Percentiles rank a stretch among this genome's conserved stretches.
phyloP scores from a whole-genome alignment of 2,888 invertebrate genomes.

The Falcaria lacertinaria region DNA sequence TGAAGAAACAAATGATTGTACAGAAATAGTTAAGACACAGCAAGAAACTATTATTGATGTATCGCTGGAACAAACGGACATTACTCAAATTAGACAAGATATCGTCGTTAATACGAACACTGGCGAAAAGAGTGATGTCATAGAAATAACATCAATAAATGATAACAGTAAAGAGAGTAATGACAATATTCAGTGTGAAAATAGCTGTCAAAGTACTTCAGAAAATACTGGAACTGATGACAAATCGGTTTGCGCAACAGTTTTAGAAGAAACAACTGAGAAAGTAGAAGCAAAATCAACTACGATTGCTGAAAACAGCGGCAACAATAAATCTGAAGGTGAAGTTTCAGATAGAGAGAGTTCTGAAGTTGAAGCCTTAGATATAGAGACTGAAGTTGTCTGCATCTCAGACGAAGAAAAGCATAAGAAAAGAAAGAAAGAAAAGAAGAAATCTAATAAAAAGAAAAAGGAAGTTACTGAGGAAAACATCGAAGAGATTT shows the following conservation, averaged over 20 bases:
- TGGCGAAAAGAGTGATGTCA: conserved; percentile 9
- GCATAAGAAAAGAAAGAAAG: conserved; percentile 58
- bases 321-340: conserved; percentile 51
- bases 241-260: background rate
- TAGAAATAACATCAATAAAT: conserved; percentile 13
- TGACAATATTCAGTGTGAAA: too few relatives aligned
- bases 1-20: background rate
- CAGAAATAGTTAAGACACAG: too few relatives aligned
- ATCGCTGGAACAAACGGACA: background rate
- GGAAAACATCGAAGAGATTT: conserved; percentile 30
- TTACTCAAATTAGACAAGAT: too few relatives aligned
- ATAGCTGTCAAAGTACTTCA: too few relatives aligned
- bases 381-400: conserved; percentile 67
- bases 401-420: conserved; percentile 73
- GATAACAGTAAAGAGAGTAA: too few relatives aligned
- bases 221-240: background rate
- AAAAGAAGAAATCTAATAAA: conserved; percentile 59
- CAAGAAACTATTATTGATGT: background rate
- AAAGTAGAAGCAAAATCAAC: conserved; percentile 6
- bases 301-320: conserved; percentile 7
- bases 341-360: conserved; percentile 53
- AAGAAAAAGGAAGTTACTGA: conserved; percentile 30
- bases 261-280: background rate
- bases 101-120: conserved; percentile 8
- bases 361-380: conserved; percentile 54